Evolutionary conservation across 2,888 invertebrate genomes (phyloP).

Genomic region (Caenorhabditis sp.): DNA sequence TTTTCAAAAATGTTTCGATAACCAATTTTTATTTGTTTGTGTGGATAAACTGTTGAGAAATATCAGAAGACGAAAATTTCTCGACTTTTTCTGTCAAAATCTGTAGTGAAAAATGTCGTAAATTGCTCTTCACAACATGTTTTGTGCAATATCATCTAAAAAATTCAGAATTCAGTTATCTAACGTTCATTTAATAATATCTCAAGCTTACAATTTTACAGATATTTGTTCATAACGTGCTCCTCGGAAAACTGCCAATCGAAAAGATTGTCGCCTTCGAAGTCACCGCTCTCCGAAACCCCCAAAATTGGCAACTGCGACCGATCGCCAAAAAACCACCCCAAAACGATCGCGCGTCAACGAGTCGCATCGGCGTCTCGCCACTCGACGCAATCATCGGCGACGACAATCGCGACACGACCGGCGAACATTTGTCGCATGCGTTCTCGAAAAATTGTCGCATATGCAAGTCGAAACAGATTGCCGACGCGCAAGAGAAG

Average conservation of each 20-base stretch:
- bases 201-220: conserved; percentile 1
- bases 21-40: background rate
- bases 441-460: conserved; percentile 30
- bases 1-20: background rate
- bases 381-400: conserved; percentile 38
- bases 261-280: conserved; percentile 21
- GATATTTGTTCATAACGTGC: conserved; percentile 15
- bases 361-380: conserved; percentile 2
- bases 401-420: conserved; percentile 38
- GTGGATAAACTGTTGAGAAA: background rate
- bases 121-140: no score
- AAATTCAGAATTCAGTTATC: no score
- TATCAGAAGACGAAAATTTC: no score
- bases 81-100: no score
- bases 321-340: no score
- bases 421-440: conserved; percentile 40
- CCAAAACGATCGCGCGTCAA: background rate
- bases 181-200: no score
- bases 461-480: conserved; percentile 21
- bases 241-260: conserved; percentile 13
- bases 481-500: conserved; percentile 25
- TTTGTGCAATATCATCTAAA: no score
- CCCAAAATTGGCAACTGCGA: conserved; percentile 9
- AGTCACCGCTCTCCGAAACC: conserved; percentile 22
- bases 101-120: no score